Conservation (phyloP, 1,140 invertebrate species). For the Drosophila gunungcola region DNA sequence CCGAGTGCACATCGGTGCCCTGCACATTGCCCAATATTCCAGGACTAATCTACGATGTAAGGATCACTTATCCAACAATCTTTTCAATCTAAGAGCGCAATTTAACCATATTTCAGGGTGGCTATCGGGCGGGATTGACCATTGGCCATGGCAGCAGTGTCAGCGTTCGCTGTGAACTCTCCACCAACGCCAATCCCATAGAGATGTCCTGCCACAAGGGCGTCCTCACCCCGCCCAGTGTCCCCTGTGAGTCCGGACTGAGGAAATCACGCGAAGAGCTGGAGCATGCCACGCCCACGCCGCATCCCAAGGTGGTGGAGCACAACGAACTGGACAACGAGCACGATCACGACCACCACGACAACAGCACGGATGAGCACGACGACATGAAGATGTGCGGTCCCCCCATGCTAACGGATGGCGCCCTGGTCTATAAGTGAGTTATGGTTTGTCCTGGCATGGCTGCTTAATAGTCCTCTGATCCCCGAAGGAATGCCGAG, state of each 20-base stretch:
- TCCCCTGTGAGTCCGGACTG: slow-evolving; percentile 85
- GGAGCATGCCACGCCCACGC: slow-evolving; percentile 53
- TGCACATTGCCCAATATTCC: slow-evolving; percentile 90
- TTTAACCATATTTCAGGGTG: slow-evolving; percentile 81
- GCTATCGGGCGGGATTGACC: slow-evolving; percentile 91
- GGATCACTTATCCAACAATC: not conserved
- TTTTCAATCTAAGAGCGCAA: not conserved
- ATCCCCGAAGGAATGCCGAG: slow-evolving; percentile 64
- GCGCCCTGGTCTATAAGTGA: slow-evolving; percentile 80
- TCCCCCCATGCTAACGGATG: slow-evolving; percentile 71
- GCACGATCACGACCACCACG: slow-evolving; percentile 46
- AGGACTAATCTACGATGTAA: slow-evolving; percentile 89
- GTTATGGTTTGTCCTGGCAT: not conserved
- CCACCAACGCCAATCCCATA: slow-evolving; percentile 76
- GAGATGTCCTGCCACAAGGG: slow-evolving; percentile 89
- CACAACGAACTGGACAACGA: slow-evolving; percentile 85
- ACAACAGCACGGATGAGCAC: slow-evolving; percentile 74
- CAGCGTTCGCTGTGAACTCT: slow-evolving; percentile 88
- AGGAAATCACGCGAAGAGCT: slow-evolving; percentile 75
- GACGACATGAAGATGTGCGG: slow-evolving; percentile 81
- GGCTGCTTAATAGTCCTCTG: not conserved
- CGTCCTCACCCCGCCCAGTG: slow-evolving; percentile 87
- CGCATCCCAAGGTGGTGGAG: slow-evolving; percentile 42
- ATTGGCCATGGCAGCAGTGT: slow-evolving; percentile 91
- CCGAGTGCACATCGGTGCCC: slow-evolving; percentile 91